Evolutionary conservation across 1,140 invertebrate species (phyloP), one percentile per base, ranked within the genome.

Genomic region (Gerris buenoi): DNA sequence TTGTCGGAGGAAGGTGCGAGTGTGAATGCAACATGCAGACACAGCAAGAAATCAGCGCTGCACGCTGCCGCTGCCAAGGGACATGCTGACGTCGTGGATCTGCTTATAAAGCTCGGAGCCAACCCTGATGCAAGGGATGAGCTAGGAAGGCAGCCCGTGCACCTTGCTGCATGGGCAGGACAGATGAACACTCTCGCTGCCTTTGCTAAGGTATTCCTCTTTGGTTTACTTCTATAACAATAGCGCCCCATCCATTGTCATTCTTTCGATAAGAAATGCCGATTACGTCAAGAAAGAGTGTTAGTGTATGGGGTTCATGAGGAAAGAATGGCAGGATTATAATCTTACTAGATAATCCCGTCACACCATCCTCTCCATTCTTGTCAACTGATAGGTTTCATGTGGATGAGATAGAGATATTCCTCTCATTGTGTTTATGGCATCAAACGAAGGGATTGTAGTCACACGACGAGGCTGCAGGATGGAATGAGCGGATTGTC

Each of bases 1-100:
- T 68, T 77, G 1, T 70, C 81, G 1, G 74, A 77, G 62, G 71
- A 73, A 0, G 79, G 79, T 0, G 80, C 80, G 0, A 78, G 76
- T 63, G 74, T 76, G 0, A 79, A 80, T 65, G 78, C 80, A n/a
- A 79, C 78, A 61, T 81, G 81, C 65, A 75, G 77, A 1, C 61
- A 75, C 25, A 75, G 72, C 63, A 69, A 75, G 26, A 75, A 80
- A 1, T 79, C 80, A 2, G 79, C 78, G 0, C 76, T 77, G 65
- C 80, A 81, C 70, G 63, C 77, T 22, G 72, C 74, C 13, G 78
- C 79, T 0, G 77, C 77, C 0, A 67, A 77, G 1, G 68, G 68
- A 0, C 74, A 77, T 10, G 73, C 73, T 13, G 76, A 78, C 0
- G 72, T 78, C 5, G 70, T 81, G 1, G 64, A 71, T 0, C 69